A percentile compares a stretch with the other conserved stretches of the same genome.
These are phyloP conservation scores for Chascanopsetta lugubris DNA, from an alignment of 2,113 vertebrate genomes.

Conservation along the genomic window DNA sequence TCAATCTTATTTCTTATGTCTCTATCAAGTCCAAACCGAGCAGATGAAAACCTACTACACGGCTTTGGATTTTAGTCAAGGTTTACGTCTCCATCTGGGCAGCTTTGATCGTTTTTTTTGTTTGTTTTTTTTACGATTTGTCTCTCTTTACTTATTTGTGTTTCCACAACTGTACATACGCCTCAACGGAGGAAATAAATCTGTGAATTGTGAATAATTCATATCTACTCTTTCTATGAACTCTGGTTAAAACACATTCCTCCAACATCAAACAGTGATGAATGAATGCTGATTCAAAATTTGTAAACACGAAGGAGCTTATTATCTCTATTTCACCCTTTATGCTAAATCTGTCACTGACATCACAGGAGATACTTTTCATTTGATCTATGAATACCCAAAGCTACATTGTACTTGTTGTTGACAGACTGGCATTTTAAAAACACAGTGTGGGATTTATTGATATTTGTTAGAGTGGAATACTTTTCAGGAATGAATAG, in stretches of 20 bases:
- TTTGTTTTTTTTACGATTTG: constrained; percentile 2
- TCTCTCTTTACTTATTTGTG: constrained; percentile 19
- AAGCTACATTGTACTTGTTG: neutral
- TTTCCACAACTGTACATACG: constrained; percentile 21
- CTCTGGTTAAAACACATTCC: neutral
- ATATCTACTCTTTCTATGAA: neutral
- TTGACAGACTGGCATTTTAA: too few relatives aligned
- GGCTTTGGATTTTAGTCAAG: constrained; percentile 2
- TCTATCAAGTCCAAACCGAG: constrained; percentile 4
- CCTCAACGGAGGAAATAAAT: constrained; percentile 44
- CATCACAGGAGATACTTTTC: constrained; percentile 3
- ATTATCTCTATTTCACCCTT: neutral
- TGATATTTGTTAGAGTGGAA: too few relatives aligned
- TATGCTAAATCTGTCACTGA: neutral
- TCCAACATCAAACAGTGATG: neutral
- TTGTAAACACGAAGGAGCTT: neutral
- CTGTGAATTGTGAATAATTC: constrained; percentile 13
- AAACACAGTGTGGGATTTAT: too few relatives aligned
- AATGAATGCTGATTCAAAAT: constrained; percentile 2
- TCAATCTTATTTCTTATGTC: constrained; percentile 1
- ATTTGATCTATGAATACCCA: neutral
- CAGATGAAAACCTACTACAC: neutral
- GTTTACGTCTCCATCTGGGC: neutral
- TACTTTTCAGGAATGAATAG: too few relatives aligned
- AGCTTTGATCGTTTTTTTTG: constrained; percentile 7